Evolutionary conservation across 2,888 invertebrate species (phyloP), one percentile per base, ranked within the genome.

Genomic region (Ormyrus labotus): DNA sequence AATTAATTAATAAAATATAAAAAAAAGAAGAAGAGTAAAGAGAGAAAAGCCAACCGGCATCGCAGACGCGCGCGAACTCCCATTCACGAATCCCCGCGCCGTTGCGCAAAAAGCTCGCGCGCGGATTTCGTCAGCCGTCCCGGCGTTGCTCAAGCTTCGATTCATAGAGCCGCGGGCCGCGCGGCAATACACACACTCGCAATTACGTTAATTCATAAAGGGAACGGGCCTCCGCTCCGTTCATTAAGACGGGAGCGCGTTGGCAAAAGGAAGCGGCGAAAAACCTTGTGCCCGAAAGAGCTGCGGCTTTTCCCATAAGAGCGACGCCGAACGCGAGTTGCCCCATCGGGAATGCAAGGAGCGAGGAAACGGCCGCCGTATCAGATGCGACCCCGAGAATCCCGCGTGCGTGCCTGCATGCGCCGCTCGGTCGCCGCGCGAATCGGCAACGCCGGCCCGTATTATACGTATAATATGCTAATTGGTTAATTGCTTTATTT

Each of bases 401-500:
- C 34, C 34, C n/a, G 47, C 10, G 34, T 53, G 11, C n/a, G 73
- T 65, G 48, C 34, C 10, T 47, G 11, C 53, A 34, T 64, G 63
- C 9, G 61, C 51, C 13, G 9, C 34, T 34, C 55, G 10, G 6
- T 51, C 8, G 64, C 13, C 19, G 11, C 51, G 61, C 50, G 34
- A 1, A 34, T 34, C 34, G 45, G 13, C 10, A 81, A 77, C 87
- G 82, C 82, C 83, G 83, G 82, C 84, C 34, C 34, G 81, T 85
- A 86, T 88, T 87, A 34, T 13, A 13, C 13, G 13, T 13, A 13
- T 85, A 84, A 84, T 86, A 87, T 87, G 88, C 83, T 87, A 88
- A 88, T 88, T 85, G 84, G 84, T 84, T 88, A 88, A 89, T 88
- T 88, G 88, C 88, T 89, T 88, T 86, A 89, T 88, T 88, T 87